Percentiles rank a stretch among this genome's conserved stretches.
Evolutionary conservation across 2,113 vertebrate genomes (phyloP).

Genomic region (Brevimyrus niger): DNA sequence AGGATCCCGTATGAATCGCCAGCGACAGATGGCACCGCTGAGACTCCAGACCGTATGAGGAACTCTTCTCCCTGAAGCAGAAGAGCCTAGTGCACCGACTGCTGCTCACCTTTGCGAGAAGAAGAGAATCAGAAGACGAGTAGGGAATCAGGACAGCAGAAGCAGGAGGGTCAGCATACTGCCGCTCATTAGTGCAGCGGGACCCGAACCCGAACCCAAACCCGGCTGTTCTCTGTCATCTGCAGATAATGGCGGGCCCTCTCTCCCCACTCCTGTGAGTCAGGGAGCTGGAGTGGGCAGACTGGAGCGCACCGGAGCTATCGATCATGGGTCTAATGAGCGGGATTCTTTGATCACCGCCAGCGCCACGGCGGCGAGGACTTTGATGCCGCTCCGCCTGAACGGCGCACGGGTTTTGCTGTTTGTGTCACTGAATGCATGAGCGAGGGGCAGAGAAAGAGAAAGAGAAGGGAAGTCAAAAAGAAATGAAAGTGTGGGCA

Average conservation of each 20-base stretch:
- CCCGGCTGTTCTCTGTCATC: not conserved
- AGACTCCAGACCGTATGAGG: not conserved
- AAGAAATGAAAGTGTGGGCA: not conserved
- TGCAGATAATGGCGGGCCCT: not conserved
- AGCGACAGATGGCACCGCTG: not conserved
- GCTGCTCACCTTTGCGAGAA: not conserved
- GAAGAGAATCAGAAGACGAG: not conserved
- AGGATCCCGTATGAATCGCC: not conserved
- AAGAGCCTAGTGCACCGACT: not conserved
- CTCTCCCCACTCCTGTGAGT: not conserved
- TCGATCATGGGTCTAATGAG: constrained; percentile 5
- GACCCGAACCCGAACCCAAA: not conserved
- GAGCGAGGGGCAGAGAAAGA: not conserved
- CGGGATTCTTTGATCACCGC: not conserved
- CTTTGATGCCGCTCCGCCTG: not conserved
- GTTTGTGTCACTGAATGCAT: not conserved
- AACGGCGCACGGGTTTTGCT: not conserved
- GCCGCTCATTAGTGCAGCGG: not conserved
- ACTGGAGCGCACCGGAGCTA: not conserved
- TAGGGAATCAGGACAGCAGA: not conserved
- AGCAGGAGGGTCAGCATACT: not conserved
- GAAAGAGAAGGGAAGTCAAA: not conserved
- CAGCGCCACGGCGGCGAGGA: not conserved
- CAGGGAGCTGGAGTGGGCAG: not conserved
- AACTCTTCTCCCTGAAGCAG: not conserved